Base-by-base conservation (phyloP, 2,797 vertebrate species). In the Rhinogobio ventralis region DNA sequence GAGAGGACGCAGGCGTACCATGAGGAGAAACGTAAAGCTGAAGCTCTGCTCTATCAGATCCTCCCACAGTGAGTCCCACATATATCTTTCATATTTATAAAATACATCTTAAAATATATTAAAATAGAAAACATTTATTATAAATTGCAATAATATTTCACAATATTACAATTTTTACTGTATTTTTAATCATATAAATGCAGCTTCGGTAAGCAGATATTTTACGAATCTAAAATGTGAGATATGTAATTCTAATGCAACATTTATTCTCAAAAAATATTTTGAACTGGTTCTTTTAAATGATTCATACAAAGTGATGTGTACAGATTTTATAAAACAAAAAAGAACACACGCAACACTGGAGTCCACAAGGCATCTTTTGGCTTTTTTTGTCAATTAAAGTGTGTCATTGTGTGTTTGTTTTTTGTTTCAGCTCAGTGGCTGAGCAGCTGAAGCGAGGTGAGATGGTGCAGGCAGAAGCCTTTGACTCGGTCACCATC, bases 401-500 rank as follows among this genome's bases (percentile, higher is more conserved):
- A 73, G 4, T 51, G 15, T 51, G 36, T 53, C 14, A 66, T 20
- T 39, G 51, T 71, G 20, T 60, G 39, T 20, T 2, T 9, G 17
- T 25, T 67, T 19, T 49, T 39, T 80, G 53, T 89, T 79, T n/a
- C 92, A 98, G 97, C 87, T 97, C 97, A 0, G 97, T 98, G 83
- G 97, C 97, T 0, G 97, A 98, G 89, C 97, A 98, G 94, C 90
- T 98, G 91, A 98, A 98, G 88, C 93, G 95, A 0, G 97, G 97
- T 0, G 97, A 97, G 92, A 96, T 96, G 0, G 97, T 98, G 68
- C 94, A 96, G 87, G 97, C 97, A 0, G 97, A 98, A 89, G 97
- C 97, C 4, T 98, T 98, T 0, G 97, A 98, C 92, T 98, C 96
- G 0, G 97, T 98, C 49, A 98, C 97, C 87, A 98, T 98, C 90